These are phyloP conservation scores for Amyelois transitella DNA, from an alignment of 1,140 invertebrate genomes.

Conservation along the genomic window DNA sequence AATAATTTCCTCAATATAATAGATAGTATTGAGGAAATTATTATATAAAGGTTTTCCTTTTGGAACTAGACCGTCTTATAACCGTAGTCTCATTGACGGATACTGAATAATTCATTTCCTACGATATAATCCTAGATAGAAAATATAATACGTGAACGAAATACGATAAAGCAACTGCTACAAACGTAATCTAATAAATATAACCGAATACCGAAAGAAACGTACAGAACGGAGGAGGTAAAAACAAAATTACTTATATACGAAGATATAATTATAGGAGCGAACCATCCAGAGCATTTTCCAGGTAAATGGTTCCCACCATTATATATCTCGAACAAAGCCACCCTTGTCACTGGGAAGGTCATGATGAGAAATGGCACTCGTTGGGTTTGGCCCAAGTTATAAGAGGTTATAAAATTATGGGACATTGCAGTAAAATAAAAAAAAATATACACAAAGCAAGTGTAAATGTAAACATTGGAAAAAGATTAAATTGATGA, in stretches of 20 bases:
- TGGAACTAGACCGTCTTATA: too few species aligned
- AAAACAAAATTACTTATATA: conserved; percentile 4
- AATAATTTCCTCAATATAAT: too few species aligned
- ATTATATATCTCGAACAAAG: conserved; percentile 47
- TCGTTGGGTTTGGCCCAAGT: not conserved
- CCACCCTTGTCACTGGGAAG: conserved; percentile 42
- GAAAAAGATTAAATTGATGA: too few species aligned
- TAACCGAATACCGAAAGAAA: not conserved
- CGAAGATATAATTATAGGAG: not conserved
- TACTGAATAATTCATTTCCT: too few species aligned
- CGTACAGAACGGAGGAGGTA: not conserved
- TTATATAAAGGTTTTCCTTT: too few species aligned
- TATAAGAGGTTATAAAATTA: not conserved
- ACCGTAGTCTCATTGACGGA: too few species aligned
- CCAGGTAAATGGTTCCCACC: conserved; percentile 37
- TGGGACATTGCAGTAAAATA: too few species aligned
- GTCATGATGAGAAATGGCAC: conserved; percentile 37
- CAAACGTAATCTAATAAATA: not conserved
- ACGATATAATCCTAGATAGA: too few species aligned
- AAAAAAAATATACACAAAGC: too few species aligned
- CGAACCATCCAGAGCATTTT: conserved; percentile 29
- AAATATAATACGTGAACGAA: not conserved
- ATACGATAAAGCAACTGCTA: not conserved
- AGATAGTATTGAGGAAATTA: too few species aligned
- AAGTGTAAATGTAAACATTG: too few species aligned